These are phyloP conservation scores for Aphaenogaster floridana DNA, from an alignment of 1,140 invertebrate genomes.

Conservation along the genomic window DNA sequence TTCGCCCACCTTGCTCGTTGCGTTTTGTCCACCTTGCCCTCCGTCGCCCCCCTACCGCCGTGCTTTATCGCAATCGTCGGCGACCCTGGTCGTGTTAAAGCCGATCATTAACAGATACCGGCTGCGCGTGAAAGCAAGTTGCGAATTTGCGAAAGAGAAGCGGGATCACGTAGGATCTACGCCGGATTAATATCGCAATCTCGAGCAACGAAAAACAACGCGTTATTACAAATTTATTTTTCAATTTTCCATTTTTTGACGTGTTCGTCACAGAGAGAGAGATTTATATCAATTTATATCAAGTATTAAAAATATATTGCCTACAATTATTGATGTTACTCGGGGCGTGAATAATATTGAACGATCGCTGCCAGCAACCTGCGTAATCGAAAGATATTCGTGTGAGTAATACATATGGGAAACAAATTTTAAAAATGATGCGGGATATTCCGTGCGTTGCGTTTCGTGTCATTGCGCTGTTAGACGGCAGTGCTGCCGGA, in stretches of 20 bases:
- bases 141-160: constrained; percentile 4
- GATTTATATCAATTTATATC: neutral
- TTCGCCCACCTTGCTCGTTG: constrained; percentile 62
- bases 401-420: neutral
- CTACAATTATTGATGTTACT: neutral
- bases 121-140: constrained; percentile 30
- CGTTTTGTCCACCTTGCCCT: constrained; percentile 61
- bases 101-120: constrained; percentile 68
- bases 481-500: constrained; percentile 61
- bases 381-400: neutral
- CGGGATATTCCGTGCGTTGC: constrained; percentile 54
- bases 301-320: constrained; percentile 1
- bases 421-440: constrained; percentile 47
- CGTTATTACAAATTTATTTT: neutral
- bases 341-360: neutral
- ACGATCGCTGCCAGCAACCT: neutral
- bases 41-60: neutral
- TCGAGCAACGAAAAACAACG: neutral
- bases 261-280: neutral
- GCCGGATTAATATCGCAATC: neutral
- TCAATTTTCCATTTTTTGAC: neutral
- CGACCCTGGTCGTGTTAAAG: constrained; percentile 50
- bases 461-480: constrained; percentile 72
- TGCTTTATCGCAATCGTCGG: constrained; percentile 63
- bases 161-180: neutral